Percentiles rank a stretch among this genome's conserved stretches.
phyloP scores from a whole-genome alignment of 1,140 invertebrate genomes.

The Bombus waltoni region DNA sequence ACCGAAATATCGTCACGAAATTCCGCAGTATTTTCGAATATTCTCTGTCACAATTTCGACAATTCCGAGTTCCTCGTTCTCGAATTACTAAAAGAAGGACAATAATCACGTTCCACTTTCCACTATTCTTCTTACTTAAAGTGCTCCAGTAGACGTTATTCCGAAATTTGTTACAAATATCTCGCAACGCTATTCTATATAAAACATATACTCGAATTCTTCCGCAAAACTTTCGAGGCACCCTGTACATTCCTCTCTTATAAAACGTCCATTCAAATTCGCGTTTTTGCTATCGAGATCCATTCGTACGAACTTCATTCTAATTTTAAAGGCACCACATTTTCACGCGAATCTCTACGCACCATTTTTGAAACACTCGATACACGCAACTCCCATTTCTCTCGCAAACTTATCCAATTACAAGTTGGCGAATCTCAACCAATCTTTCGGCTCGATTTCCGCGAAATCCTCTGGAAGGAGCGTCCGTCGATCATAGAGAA shows the following conservation, averaged over 20 bases:
- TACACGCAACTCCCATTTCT: not conserved
- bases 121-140: no score
- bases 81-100: no score
- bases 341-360: accelerated
- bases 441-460: not conserved
- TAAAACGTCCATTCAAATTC: not conserved
- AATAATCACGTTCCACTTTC: no score
- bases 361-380: not conserved
- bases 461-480: not conserved
- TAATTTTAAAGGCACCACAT: not conserved
- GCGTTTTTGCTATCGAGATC: not conserved
- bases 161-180: no score
- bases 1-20: not conserved
- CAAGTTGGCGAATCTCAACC: no score
- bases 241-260: not conserved
- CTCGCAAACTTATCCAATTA: no score
- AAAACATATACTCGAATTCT: no score
- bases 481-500: not conserved
- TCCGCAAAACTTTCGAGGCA: not conserved
- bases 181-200: no score
- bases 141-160: no score
- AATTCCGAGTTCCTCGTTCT: not conserved
- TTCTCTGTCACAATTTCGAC: not conserved
- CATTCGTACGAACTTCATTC: not conserved
- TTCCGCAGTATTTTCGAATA: not conserved